Percentiles rank a stretch among this genome's conserved stretches.
Evolutionary conservation across 2,888 invertebrate genomes (phyloP).

Genomic region (Liposcelis brunnea): DNA sequence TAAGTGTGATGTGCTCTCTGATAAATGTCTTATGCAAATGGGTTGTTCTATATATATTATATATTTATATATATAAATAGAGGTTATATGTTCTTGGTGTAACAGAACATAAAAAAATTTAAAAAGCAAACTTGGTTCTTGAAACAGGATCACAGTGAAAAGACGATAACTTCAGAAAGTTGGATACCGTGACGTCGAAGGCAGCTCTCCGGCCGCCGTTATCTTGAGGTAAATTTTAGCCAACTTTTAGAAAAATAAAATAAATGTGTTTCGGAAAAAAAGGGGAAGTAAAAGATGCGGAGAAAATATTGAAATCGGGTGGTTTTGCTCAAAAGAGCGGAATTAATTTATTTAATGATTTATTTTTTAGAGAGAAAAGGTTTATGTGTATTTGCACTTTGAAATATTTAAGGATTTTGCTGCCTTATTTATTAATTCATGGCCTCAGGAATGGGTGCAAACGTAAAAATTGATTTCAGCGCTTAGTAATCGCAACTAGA

Average conservation of each 20-base stretch:
- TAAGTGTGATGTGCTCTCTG: too few species aligned
- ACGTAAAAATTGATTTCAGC: too few species aligned
- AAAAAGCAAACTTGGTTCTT: neutral
- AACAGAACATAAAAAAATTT: too few species aligned
- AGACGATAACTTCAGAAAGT: neutral
- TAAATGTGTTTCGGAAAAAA: neutral
- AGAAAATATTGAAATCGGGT: too few species aligned
- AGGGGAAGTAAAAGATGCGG: neutral
- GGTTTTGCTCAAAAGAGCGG: neutral
- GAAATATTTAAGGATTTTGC: too few species aligned
- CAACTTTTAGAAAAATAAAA: neutral
- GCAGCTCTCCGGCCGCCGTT: conserved; percentile 1
- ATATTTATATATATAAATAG: too few species aligned
- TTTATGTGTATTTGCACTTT: conserved; percentile 4
- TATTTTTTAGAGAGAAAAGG: neutral
- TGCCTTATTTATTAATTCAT: too few species aligned
- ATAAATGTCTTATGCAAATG: too few species aligned
- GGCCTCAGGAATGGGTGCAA: too few species aligned
- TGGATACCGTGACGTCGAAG: conserved; percentile 4
- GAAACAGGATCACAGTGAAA: neutral
- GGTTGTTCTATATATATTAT: too few species aligned
- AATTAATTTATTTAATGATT: neutral
- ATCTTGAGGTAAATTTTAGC: neutral
- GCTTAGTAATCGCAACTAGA: too few species aligned
- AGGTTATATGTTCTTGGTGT: too few species aligned